Conservation (phyloP, 2,888 invertebrate genomes). For the Morinoia aosen region DNA sequence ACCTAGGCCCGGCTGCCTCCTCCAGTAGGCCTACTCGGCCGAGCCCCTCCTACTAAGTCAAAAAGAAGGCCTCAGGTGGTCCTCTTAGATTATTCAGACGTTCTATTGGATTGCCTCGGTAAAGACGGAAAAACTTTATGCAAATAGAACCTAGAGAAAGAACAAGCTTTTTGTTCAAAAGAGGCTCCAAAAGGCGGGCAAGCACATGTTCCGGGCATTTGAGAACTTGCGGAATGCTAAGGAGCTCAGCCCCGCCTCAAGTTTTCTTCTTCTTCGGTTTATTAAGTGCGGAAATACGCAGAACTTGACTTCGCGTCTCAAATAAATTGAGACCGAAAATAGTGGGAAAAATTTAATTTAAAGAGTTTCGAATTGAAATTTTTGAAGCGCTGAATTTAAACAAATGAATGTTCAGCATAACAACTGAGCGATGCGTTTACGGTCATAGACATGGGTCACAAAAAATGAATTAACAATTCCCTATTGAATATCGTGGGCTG, state of each 20-base stretch:
- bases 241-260: background rate
- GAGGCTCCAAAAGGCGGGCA: background rate
- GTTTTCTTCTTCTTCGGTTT: background rate
- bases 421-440: no score
- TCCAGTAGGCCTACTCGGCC: background rate
- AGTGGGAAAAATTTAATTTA: background rate
- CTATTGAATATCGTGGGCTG: no score
- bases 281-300: background rate
- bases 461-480: no score
- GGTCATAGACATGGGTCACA: no score
- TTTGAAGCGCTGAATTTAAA: no score
- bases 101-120: conserved; percentile 53
- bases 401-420: no score
- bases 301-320: background rate
- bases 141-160: conserved; percentile 33
- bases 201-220: conserved; percentile 3
- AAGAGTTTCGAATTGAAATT: no score
- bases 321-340: background rate
- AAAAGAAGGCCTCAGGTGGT: conserved; percentile 48
- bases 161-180: conserved; percentile 16
- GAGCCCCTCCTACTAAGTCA: conserved; percentile 44
- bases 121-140: conserved; percentile 51
- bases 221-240: background rate
- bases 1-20: background rate
- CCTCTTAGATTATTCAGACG: conserved; percentile 50